phyloP scores from a whole-genome alignment of 2,113 vertebrate genomes.

The Pluvialis apricaria region DNA sequence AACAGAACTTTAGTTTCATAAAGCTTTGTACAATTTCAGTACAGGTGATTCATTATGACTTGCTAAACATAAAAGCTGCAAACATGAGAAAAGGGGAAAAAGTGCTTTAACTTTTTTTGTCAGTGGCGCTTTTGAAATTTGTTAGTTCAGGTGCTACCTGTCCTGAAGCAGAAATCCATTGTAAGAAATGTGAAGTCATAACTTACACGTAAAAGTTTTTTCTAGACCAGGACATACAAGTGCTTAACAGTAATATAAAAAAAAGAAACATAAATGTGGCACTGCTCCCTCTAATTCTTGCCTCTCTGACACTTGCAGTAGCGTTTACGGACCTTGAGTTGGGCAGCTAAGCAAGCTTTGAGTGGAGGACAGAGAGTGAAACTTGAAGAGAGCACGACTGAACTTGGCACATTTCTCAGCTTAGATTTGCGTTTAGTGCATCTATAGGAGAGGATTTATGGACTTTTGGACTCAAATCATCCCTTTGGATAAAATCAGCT shows the following conservation, averaged over 20 bases:
- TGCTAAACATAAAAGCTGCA: neutral
- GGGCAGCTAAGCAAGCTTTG: neutral
- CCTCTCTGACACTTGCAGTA: neutral
- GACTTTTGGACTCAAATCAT: neutral
- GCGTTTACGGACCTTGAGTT: neutral
- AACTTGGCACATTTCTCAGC: neutral
- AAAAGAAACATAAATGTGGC: neutral
- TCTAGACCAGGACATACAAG: neutral
- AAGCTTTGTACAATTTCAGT: neutral
- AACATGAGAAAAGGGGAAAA: neutral
- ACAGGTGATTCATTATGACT: neutral
- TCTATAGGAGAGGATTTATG: neutral
- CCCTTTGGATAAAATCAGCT: neutral
- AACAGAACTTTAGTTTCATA: neutral
- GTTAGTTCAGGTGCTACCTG: neutral
- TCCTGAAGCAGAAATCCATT: neutral
- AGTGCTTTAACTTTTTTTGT: neutral
- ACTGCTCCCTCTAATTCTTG: neutral
- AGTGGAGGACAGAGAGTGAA: neutral
- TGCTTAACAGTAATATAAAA: neutral
- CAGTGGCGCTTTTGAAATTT: neutral
- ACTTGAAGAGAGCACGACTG: neutral
- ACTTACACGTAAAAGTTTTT: neutral
- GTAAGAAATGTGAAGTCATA: neutral
- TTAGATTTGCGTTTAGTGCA: neutral